Conservation (phyloP, 2,888 invertebrate genomes). For the Bembecia ichneumoniformis region DNA sequence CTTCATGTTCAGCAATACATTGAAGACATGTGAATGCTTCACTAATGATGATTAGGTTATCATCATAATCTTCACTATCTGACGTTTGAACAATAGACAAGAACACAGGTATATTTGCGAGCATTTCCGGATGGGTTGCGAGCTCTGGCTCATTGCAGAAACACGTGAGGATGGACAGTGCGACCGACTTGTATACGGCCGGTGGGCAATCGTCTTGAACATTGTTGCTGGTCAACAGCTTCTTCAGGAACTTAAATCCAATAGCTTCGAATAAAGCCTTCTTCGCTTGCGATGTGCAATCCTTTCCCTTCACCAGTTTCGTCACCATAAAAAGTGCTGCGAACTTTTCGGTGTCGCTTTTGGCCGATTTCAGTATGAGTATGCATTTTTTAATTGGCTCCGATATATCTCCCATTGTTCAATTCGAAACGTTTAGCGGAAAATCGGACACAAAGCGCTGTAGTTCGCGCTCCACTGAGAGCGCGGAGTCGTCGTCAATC, state of each 20-base stretch:
- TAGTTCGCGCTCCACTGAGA: conserved; percentile 63
- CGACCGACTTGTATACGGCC: conserved; percentile 91
- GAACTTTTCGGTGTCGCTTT: conserved; percentile 91
- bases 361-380: conserved; percentile 82
- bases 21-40: conserved; percentile 89
- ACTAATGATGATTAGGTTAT: conserved; percentile 87
- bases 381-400: conserved; percentile 90
- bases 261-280: conserved; percentile 90
- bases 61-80: conserved; percentile 88
- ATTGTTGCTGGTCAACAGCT: conserved; percentile 81
- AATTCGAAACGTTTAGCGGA: conserved; percentile 35
- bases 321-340: conserved; percentile 94
- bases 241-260: conserved; percentile 88
- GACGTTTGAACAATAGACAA: conserved; percentile 87
- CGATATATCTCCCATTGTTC: conserved; percentile 74
- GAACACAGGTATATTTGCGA: conserved; percentile 85
- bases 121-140: conserved; percentile 86
- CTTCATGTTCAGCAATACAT: conserved; percentile 82
- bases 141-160: conserved; percentile 87
- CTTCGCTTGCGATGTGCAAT: conserved; percentile 83
- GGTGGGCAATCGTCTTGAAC: conserved; percentile 91
- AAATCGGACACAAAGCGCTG: conserved; percentile 52
- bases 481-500: conserved; percentile 46
- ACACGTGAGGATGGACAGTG: conserved; percentile 87
- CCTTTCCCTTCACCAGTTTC: conserved; percentile 87